phyloP scores from a whole-genome alignment of 2,888 invertebrate genomes.

The Limnephilus marmoratus region DNA sequence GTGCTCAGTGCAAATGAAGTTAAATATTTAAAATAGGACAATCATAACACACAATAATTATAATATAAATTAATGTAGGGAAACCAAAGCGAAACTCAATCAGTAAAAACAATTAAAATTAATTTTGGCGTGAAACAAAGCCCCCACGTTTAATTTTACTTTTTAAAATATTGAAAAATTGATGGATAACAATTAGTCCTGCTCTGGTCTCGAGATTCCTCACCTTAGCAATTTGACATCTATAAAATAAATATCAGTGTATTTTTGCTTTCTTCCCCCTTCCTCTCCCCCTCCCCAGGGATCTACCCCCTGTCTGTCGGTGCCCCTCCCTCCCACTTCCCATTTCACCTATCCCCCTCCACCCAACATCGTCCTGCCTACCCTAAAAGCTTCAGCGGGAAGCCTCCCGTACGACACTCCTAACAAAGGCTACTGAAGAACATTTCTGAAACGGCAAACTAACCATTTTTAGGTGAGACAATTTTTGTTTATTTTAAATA shows the following conservation, averaged over 20 bases:
- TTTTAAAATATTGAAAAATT: background rate
- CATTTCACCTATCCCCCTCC: background rate
- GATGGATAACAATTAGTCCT: background rate
- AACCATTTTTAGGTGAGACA: background rate
- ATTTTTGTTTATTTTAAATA: too few species aligned
- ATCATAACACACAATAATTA: too few species aligned
- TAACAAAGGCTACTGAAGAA: background rate
- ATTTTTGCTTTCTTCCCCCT: constrained; percentile 55
- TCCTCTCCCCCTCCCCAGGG: constrained; percentile 51
- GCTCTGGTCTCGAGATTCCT: background rate
- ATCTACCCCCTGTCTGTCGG: constrained; percentile 51
- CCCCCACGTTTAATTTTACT: too few species aligned
- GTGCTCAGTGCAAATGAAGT: too few species aligned
- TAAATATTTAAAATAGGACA: too few species aligned
- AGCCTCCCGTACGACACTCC: constrained; percentile 19
- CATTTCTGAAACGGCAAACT: background rate
- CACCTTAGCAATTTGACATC: constrained; percentile 65
- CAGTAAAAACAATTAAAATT: too few species aligned
- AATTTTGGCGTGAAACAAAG: too few species aligned
- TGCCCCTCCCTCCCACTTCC: background rate
- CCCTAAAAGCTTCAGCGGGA: constrained; percentile 30
- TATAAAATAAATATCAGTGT: constrained; percentile 66
- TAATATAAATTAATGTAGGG: too few species aligned
- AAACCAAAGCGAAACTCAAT: too few species aligned
- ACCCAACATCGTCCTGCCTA: background rate